Base-by-base conservation (phyloP, 2,113 vertebrate genomes). In the Alaudala cheleensis region DNA sequence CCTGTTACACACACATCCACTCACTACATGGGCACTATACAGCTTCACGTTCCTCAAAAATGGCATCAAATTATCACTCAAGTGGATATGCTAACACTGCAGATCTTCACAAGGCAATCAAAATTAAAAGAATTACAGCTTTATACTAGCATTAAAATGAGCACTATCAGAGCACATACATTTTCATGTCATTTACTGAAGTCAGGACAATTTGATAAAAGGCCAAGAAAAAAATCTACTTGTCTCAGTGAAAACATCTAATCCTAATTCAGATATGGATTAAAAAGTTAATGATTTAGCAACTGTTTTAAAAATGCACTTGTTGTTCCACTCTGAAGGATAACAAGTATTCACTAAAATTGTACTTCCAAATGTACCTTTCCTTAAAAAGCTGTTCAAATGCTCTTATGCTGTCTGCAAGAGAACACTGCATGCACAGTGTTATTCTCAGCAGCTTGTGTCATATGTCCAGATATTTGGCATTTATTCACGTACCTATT, bases 351-450 rank as follows among this genome's bases (percentile, higher is more conserved):
- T 95, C 50, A 64, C 49, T 81, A 40, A 93, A 94, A 92, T 10
- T 40, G 47, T 65, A 86, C 34, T 86, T 97, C 81, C 74, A 3
- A 40, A 81, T 65, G 81, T 82, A 93, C 60, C 42, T 88, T 87
- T 78, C 92, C 93, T 91, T 94, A 85, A 96, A 96, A 97, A 97
- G 94, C 81, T 76, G 47, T 96, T 80, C 70, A 81, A 94, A 92
- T 81, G 76, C 64, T 80, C 67, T 86, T 47, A 86, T 20, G 45
- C 33, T 66, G 28, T 23, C 73, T 74, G 73, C 74, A 91, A 81
- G 42, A 58, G 80, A 96, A 78, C 33, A 49, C 12, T 60, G 81
- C 71, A 69, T 37, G 47, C 67, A 51, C 33, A 79, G 20, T 73
- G 84, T 88, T 94, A 97, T 95, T 97, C 81, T 85, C 88, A 94